Conservation (phyloP, 2,113 vertebrate species). For the Clarias batrachus region DNA sequence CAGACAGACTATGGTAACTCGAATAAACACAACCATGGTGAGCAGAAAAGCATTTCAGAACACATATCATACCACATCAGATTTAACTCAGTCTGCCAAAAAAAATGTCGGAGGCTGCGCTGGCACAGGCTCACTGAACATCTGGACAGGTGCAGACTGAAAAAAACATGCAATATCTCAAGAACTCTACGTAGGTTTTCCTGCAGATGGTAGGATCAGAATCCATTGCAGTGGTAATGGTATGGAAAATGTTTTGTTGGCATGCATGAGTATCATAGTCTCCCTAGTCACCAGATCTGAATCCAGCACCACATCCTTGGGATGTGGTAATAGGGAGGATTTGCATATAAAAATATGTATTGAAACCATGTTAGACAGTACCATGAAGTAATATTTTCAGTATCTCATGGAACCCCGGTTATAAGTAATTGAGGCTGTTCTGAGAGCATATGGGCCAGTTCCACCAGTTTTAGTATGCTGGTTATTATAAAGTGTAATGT, state of each 20-base stretch:
- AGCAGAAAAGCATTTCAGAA: not conserved
- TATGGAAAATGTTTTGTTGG: not conserved
- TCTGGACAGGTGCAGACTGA: not conserved
- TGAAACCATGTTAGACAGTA: not conserved
- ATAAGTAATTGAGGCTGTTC: not conserved
- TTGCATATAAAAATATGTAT: not conserved
- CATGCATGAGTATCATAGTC: not conserved
- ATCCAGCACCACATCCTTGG: not conserved
- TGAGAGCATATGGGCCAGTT: not conserved
- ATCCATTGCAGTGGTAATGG: not conserved
- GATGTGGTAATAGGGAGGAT: not conserved
- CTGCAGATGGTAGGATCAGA: not conserved
- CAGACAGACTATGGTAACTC: not conserved
- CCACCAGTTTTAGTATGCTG: not conserved
- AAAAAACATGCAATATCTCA: not conserved
- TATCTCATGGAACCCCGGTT: not conserved
- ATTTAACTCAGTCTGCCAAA: not conserved
- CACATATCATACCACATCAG: not conserved
- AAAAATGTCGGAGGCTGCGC: not conserved
- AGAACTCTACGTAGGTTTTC: not conserved
- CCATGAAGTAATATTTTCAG: no score
- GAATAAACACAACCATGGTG: not conserved
- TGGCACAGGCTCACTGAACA: not conserved
- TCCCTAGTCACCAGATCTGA: not conserved
- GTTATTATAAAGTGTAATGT: not conserved